A percentile compares a stretch with the other conserved stretches of the same genome.
Evolutionary conservation across 2,797 vertebrate genomes (phyloP).

Genomic region (Myripristis jacobus): DNA sequence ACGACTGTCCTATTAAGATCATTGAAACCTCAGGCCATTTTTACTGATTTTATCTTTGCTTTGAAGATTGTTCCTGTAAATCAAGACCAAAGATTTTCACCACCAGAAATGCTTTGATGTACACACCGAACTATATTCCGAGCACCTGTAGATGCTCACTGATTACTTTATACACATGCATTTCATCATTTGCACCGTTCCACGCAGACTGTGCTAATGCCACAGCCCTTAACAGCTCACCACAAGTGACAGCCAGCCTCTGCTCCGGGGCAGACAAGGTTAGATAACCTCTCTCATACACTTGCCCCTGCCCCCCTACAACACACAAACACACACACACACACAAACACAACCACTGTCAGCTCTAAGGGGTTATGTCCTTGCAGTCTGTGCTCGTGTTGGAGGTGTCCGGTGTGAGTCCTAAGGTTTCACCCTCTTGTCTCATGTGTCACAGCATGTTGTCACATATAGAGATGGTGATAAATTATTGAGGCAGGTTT

Average conservation of each 20-base stretch:
- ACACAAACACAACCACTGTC: slow-evolving; percentile 17
- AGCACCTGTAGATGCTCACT: not conserved
- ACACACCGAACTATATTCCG: not conserved
- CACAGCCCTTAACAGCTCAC: slow-evolving; percentile 52
- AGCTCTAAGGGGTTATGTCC: slow-evolving; percentile 60
- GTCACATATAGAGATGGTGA: slow-evolving; percentile 58
- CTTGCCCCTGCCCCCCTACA: slow-evolving; percentile 14
- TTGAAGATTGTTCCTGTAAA: not conserved
- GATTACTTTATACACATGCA: slow-evolving; percentile 1
- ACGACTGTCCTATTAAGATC: slow-evolving; percentile 19
- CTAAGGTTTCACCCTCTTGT: slow-evolving; percentile 70
- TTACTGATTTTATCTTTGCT: not conserved
- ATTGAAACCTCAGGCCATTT: slow-evolving; percentile 4
- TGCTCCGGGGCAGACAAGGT: slow-evolving; percentile 51
- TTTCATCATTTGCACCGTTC: slow-evolving; percentile 47
- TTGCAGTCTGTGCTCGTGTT: slow-evolving; percentile 59
- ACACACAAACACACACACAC: slow-evolving; percentile 8
- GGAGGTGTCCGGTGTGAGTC: slow-evolving; percentile 67
- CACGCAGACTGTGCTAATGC: slow-evolving; percentile 50
- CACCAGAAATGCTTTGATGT: too few species aligned
- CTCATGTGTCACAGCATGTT: slow-evolving; percentile 73
- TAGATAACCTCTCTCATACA: slow-evolving; percentile 49
- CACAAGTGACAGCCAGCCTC: slow-evolving; percentile 66
- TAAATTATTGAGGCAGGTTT: slow-evolving; percentile 78
- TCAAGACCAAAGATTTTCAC: too few species aligned